A percentile compares a stretch with the other conserved stretches of the same genome.
These are phyloP conservation scores for Aleadryas rufinucha DNA, from an alignment of 2,113 vertebrate species.

Conservation along the genomic window DNA sequence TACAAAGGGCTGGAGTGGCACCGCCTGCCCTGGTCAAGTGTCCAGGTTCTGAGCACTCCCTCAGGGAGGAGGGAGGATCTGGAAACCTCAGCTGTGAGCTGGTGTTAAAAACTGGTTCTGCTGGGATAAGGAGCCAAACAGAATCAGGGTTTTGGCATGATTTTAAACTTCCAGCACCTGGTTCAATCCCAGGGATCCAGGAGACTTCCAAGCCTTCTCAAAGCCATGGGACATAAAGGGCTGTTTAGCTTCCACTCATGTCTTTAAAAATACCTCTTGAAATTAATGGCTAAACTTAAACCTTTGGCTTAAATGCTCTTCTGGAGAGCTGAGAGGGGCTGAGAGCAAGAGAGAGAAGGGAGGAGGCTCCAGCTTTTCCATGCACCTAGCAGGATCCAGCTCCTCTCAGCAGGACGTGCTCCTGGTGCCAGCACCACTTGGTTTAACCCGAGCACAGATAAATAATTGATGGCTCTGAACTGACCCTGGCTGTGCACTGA, in stretches of 20 bases:
- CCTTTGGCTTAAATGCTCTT: neutral
- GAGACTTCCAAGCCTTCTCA: neutral
- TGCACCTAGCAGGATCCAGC: neutral
- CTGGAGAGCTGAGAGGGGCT: neutral
- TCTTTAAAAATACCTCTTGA: neutral
- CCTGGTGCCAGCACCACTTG: accelerated
- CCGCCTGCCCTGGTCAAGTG: too few relatives aligned
- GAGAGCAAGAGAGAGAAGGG: neutral
- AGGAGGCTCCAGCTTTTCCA: neutral
- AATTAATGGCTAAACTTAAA: neutral
- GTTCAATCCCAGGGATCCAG: neutral
- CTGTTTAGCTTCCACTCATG: neutral
- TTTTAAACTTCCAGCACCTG: neutral
- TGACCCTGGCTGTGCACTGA: accelerated
- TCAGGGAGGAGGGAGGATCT: neutral
- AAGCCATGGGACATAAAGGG: neutral
- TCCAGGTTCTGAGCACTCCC: neutral
- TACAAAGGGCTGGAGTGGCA: neutral
- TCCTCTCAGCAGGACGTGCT: accelerated
- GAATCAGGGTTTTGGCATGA: neutral
- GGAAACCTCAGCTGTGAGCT: neutral
- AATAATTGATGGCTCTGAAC: neutral
- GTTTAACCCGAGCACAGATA: neutral
- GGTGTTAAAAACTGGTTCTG: accelerated
- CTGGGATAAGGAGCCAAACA: neutral